Evolutionary conservation across 1,140 invertebrate genomes (phyloP).

Genomic region (Coptotermes formosanus): DNA sequence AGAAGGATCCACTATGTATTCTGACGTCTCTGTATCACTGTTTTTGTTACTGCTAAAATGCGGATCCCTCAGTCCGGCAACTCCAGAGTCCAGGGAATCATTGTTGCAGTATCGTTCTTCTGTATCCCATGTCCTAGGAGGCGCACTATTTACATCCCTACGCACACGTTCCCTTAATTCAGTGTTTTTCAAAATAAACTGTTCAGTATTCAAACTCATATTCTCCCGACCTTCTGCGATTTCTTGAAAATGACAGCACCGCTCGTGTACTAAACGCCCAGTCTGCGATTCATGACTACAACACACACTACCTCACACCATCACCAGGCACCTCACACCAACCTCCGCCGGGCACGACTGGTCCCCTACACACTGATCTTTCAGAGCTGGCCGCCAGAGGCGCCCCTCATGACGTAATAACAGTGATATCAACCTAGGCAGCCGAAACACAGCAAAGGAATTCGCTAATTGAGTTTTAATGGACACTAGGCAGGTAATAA

Average conservation of each 20-base stretch:
- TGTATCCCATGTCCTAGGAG: background rate
- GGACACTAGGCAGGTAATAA: too few species aligned
- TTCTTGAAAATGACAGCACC: background rate
- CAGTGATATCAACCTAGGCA: background rate
- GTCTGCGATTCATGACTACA: too few species aligned
- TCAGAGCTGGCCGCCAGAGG: background rate
- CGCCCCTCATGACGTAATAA: background rate
- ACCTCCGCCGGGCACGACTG: background rate
- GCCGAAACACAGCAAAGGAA: background rate
- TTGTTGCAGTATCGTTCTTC: slow-evolving; percentile 34
- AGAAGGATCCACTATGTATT: slow-evolving; percentile 54
- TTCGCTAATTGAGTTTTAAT: background rate
- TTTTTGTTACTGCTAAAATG: slow-evolving; percentile 37
- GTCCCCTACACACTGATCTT: background rate
- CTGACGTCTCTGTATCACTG: slow-evolving; percentile 46
- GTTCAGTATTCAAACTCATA: background rate
- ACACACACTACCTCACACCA: background rate
- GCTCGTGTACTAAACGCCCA: background rate
- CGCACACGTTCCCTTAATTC: background rate
- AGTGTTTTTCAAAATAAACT: background rate
- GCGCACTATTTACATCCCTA: background rate
- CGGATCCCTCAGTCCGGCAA: slow-evolving; percentile 41
- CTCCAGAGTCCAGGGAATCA: slow-evolving; percentile 42
- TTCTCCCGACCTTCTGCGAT: background rate
- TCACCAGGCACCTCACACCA: background rate